phyloP scores from a whole-genome alignment of 2,888 invertebrate species.

The Brenthis hecate region DNA sequence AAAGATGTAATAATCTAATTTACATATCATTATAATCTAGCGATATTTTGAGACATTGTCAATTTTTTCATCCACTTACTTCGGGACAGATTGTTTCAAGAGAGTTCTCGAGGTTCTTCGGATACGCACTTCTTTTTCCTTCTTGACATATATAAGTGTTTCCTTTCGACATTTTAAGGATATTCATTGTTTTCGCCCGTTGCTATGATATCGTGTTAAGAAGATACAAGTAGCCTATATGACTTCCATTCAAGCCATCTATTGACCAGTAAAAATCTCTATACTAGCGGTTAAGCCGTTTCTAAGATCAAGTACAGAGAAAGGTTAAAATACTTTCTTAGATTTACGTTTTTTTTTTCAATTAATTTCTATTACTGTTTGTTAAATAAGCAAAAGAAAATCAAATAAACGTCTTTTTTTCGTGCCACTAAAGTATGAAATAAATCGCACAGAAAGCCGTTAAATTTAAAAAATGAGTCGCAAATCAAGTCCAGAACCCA shows the following conservation, averaged over 20 bases:
- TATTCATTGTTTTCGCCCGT: too few relatives aligned
- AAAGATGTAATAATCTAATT: not conserved
- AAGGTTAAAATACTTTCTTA: too few relatives aligned
- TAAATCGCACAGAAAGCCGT: slow-evolving; percentile 12
- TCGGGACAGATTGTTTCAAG: not conserved
- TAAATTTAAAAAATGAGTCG: slow-evolving; percentile 14
- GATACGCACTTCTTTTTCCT: slow-evolving; percentile 6
- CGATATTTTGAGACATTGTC: not conserved
- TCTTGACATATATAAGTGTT: not conserved
- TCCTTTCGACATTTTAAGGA: not conserved
- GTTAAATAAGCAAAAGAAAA: not conserved
- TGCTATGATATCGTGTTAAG: too few relatives aligned
- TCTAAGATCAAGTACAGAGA: too few relatives aligned
- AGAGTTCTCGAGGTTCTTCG: not conserved
- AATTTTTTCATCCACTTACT: not conserved
- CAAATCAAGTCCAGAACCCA: slow-evolving; percentile 4
- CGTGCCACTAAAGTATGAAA: slow-evolving; percentile 12
- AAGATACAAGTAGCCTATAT: too few relatives aligned
- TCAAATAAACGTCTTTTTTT: not conserved
- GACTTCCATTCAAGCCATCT: too few relatives aligned
- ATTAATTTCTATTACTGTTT: too few relatives aligned
- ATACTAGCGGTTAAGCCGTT: too few relatives aligned
- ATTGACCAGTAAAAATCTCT: too few relatives aligned
- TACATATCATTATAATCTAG: not conserved
- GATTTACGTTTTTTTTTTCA: too few relatives aligned